Conservation (phyloP, 2,797 vertebrate species). For the Botia almorhae region DNA sequence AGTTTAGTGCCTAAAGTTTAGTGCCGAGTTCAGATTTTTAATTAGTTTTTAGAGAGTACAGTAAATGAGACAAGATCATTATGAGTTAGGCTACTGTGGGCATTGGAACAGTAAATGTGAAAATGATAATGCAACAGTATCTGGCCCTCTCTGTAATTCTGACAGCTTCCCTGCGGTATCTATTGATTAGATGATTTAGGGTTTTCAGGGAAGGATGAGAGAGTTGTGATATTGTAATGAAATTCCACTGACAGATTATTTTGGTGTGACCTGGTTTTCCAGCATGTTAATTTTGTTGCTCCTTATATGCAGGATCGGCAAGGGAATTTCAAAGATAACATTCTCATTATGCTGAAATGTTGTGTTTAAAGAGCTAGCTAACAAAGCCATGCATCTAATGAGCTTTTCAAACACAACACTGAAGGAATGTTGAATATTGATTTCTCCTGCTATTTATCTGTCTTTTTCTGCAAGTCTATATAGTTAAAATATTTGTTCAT, state of each 20-base stretch:
- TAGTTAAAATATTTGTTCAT: not conserved
- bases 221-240: slow-evolving; percentile 43
- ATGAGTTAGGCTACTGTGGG: not conserved
- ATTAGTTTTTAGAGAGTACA: not conserved
- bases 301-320: slow-evolving; percentile 59
- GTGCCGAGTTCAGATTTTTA: not conserved
- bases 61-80: slow-evolving; percentile 2
- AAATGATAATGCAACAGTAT: slow-evolving; percentile 11
- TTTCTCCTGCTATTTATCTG: not conserved
- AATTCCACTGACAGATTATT: slow-evolving; percentile 67
- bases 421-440: slow-evolving; percentile 49
- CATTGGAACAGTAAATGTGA: not conserved
- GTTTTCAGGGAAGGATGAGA: slow-evolving; percentile 17
- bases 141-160: slow-evolving; percentile 14
- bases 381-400: slow-evolving; percentile 70
- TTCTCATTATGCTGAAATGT: slow-evolving; percentile 64
- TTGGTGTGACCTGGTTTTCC: slow-evolving; percentile 73
- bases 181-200: slow-evolving; percentile 32
- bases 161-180: slow-evolving; percentile 27
- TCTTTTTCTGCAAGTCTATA: not conserved
- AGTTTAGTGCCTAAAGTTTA: not conserved
- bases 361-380: slow-evolving; percentile 70
- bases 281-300: slow-evolving; percentile 73
- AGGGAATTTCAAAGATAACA: slow-evolving; percentile 75
- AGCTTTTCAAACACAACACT: slow-evolving; percentile 57